phyloP scores from a whole-genome alignment of 2,888 invertebrate species.

The Meteorus cinctellus region DNA sequence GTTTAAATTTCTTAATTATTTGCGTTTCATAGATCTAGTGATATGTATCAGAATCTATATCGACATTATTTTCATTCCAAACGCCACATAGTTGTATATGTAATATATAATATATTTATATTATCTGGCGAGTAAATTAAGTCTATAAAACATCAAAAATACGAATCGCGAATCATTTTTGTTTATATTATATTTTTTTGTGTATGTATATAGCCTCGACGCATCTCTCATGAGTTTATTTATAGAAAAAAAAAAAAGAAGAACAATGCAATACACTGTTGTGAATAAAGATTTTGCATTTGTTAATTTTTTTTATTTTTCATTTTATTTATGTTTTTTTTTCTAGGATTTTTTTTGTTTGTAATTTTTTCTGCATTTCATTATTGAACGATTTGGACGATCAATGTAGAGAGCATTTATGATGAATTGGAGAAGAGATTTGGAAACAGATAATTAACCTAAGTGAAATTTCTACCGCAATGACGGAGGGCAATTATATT shows the following conservation, averaged over 20 bases:
- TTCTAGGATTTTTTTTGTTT: slow-evolving; percentile 27
- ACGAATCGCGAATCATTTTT: slow-evolving; percentile 8
- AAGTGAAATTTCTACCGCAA: slow-evolving; percentile 24
- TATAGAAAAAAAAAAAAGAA: slow-evolving; percentile 9
- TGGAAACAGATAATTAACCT: slow-evolving; percentile 15
- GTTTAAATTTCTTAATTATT: slow-evolving; percentile 23
- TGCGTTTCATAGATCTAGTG: slow-evolving; percentile 55
- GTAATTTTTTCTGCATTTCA: too few relatives aligned
- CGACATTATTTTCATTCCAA: slow-evolving; percentile 59
- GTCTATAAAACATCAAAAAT: slow-evolving; percentile 32
- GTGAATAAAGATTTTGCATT: not conserved
- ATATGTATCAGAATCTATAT: slow-evolving; percentile 66
- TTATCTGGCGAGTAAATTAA: not conserved
- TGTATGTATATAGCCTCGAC: slow-evolving; percentile 19
- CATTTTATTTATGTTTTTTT: not conserved
- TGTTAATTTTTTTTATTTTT: not conserved
- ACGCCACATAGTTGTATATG: slow-evolving; percentile 51
- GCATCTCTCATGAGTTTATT: slow-evolving; percentile 5
- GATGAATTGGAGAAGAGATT: slow-evolving; percentile 14
- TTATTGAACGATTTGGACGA: slow-evolving; percentile 19
- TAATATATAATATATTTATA: slow-evolving; percentile 39
- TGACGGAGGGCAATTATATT: slow-evolving; percentile 52
- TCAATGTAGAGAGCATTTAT: slow-evolving; percentile 2
- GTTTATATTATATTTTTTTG: not conserved
- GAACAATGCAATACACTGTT: not conserved